Conservation (phyloP, 2,888 invertebrate genomes). For the Melanophora roralis region DNA sequence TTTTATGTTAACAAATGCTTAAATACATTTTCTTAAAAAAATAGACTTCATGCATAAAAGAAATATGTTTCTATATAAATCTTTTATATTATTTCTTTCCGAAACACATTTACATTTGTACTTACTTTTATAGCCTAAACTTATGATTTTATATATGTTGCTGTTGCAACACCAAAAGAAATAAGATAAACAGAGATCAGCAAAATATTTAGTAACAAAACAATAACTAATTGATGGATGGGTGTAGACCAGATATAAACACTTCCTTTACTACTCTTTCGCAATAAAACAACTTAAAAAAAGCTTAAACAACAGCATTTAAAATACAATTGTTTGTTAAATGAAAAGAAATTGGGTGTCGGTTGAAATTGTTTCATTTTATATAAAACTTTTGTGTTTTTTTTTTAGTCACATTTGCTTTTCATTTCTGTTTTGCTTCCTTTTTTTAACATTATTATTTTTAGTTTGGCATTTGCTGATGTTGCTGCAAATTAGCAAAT, state of each 20-base stretch:
- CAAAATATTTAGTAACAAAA: neutral
- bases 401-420: slow-evolving; percentile 1
- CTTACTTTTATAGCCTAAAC: neutral
- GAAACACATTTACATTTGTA: neutral
- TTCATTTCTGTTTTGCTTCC: slow-evolving; percentile 36
- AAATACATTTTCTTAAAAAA: too few species aligned
- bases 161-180: neutral
- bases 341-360: slow-evolving; percentile 46
- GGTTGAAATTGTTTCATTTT: slow-evolving; percentile 11
- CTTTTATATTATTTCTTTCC: too few species aligned
- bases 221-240: slow-evolving; percentile 41
- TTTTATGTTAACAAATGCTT: too few species aligned
- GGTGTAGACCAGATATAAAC: slow-evolving; percentile 54
- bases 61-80: too few species aligned
- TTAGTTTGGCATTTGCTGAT: neutral
- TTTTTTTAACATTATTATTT: slow-evolving; percentile 21
- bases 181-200: slow-evolving; percentile 14
- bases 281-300: slow-evolving; percentile 26
- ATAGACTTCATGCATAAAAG: too few species aligned
- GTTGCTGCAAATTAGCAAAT: slow-evolving; percentile 31
- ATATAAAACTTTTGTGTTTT: too few species aligned
- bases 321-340: slow-evolving; percentile 46
- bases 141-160: neutral
- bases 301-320: slow-evolving; percentile 1
- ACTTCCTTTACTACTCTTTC: slow-evolving; percentile 48